Conservation (phyloP, 92 coral and sea anemone species). For the Isaurus tuberculatus region DNA sequence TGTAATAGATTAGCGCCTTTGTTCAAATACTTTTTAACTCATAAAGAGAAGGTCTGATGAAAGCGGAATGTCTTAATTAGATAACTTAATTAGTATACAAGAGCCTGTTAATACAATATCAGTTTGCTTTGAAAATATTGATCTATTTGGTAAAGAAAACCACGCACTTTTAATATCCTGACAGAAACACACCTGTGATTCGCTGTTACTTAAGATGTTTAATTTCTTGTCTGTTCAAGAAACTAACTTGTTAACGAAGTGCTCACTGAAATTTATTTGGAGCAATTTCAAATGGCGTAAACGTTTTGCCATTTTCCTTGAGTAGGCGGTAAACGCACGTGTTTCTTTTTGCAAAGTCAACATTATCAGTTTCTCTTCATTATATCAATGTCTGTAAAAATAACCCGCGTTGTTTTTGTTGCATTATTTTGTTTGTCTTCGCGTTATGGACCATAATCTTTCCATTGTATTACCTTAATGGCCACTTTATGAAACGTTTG, state of each 20-base stretch:
- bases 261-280: not conserved
- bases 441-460: not conserved
- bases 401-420: not conserved
- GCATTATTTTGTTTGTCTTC: not conserved
- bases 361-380: not conserved
- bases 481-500: not conserved
- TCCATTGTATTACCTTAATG: not conserved
- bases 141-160: conserved; percentile 1
- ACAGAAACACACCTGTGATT: conserved; percentile 19
- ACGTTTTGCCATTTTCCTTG: not conserved
- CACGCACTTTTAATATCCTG: conserved; percentile 17
- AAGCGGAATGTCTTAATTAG: conserved; percentile 42
- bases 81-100: conserved; percentile 39
- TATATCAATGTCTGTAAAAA: not conserved
- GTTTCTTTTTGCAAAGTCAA: not conserved
- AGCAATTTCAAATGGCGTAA: not conserved
- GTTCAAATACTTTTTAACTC: not conserved
- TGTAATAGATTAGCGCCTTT: no score
- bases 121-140: conserved; percentile 41
- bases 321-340: not conserved
- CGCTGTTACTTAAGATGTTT: not conserved
- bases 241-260: conserved; percentile 14
- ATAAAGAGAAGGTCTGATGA: not conserved
- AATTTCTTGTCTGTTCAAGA: not conserved
- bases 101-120: conserved; percentile 38